Conservation (phyloP, 1,140 invertebrate species). For the Lethrus apterus region DNA sequence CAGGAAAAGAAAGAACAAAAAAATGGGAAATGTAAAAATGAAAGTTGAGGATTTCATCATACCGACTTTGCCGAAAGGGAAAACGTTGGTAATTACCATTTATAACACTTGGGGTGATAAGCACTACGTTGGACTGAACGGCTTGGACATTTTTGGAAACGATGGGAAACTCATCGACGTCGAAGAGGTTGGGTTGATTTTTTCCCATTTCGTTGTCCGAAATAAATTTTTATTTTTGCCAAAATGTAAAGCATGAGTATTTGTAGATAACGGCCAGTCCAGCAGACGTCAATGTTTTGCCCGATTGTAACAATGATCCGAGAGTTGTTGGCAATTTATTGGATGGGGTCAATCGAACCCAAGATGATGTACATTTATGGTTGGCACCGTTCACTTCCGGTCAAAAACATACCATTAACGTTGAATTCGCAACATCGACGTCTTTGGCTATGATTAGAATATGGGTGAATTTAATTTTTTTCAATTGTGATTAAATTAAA, state of each 20-base stretch:
- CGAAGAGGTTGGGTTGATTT: constrained; percentile 48
- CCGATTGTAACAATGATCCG: constrained; percentile 52
- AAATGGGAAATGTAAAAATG: not conserved
- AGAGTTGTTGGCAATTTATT: constrained; percentile 56
- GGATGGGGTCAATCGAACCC: constrained; percentile 64
- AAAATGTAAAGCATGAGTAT: constrained; percentile 9
- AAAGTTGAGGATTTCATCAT: constrained; percentile 43
- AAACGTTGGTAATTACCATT: constrained; percentile 61
- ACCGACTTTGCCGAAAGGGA: constrained; percentile 65
- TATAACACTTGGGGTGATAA: constrained; percentile 76
- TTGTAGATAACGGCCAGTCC: constrained; percentile 52
- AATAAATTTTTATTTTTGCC: not conserved
- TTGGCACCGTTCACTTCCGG: constrained; percentile 54
- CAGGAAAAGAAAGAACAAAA: constrained; percentile 2
- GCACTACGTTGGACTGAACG: constrained; percentile 72
- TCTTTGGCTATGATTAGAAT: constrained; percentile 65
- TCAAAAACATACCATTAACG: constrained; percentile 50
- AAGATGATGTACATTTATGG: constrained; percentile 73
- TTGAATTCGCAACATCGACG: constrained; percentile 51
- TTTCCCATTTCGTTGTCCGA: too few relatives aligned
- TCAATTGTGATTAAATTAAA: too few relatives aligned
- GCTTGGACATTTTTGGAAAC: constrained; percentile 67
- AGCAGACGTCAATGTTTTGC: constrained; percentile 52
- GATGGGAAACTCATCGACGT: constrained; percentile 52
- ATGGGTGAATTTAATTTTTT: constrained; percentile 55